A percentile compares a stretch with the other conserved stretches of the same genome.
Evolutionary conservation across 2,888 invertebrate species (phyloP).

Genomic region (Malacosoma neustria): DNA sequence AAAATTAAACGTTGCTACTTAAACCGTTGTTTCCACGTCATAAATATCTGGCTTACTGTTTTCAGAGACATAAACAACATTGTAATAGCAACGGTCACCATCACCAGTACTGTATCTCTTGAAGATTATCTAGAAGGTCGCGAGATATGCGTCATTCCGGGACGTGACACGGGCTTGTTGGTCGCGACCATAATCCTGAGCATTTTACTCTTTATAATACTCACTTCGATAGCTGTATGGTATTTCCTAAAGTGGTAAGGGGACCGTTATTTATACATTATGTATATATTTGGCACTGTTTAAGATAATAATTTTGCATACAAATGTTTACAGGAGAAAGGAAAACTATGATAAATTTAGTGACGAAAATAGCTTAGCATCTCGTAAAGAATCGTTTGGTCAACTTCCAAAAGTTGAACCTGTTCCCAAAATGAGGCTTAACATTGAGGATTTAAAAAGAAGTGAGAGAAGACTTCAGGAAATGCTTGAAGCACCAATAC

Average conservation of each 20-base stretch:
- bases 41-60: slow-evolving; percentile 11
- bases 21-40: slow-evolving; percentile 1
- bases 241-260: slow-evolving; percentile 54
- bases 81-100: slow-evolving; percentile 26
- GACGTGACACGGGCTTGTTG: slow-evolving; percentile 49
- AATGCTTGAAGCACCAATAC: slow-evolving; percentile 42
- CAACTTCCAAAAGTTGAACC: slow-evolving; percentile 26
- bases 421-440: slow-evolving; percentile 34
- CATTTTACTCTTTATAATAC: slow-evolving; percentile 46
- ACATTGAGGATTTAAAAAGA: slow-evolving; percentile 50
- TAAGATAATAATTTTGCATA: slow-evolving; percentile 8
- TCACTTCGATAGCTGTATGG: slow-evolving; percentile 40
- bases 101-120: slow-evolving; percentile 42
- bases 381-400: slow-evolving; percentile 30
- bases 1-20: not conserved
- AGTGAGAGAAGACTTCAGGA: slow-evolving; percentile 55
- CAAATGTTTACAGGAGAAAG: slow-evolving; percentile 36
- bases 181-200: slow-evolving; percentile 54
- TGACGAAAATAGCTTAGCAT: slow-evolving; percentile 40
- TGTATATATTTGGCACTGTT: slow-evolving; percentile 15
- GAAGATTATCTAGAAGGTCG: slow-evolving; percentile 53
- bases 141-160: slow-evolving; percentile 32
- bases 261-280: slow-evolving; percentile 26
- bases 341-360: slow-evolving; percentile 42
- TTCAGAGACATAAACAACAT: slow-evolving; percentile 49